phyloP scores from a whole-genome alignment of 1,140 invertebrate genomes.

The Trichoplusia ni region DNA sequence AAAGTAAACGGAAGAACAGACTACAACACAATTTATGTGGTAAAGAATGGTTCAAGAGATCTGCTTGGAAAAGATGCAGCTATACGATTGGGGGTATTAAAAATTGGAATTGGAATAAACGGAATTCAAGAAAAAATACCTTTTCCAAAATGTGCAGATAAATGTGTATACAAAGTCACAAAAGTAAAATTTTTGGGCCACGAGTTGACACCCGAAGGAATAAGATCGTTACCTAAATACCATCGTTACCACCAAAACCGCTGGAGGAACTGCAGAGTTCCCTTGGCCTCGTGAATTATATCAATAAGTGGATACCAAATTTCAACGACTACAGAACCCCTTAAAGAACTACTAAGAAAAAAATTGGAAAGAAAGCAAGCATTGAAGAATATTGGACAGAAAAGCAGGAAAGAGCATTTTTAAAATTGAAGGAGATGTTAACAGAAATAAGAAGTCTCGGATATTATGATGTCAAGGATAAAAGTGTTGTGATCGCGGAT shows the following conservation, averaged over 20 bases:
- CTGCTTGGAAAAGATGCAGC: too few species aligned
- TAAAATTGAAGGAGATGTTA: conserved; percentile 2
- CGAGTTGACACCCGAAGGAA: conserved; percentile 7
- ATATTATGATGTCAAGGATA: conserved; percentile 39
- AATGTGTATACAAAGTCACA: background rate
- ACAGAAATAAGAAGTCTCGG: conserved; percentile 30
- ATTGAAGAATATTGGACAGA: background rate
- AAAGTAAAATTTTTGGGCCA: conserved; percentile 31
- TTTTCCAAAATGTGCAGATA: too few species aligned
- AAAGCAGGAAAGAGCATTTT: background rate
- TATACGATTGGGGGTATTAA: too few species aligned
- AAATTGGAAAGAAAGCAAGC: background rate
- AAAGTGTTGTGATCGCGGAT: conserved; percentile 65
- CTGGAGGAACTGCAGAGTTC: conserved; percentile 35
- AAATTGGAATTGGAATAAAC: too few species aligned
- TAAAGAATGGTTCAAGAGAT: too few species aligned
- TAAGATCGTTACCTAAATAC: conserved; percentile 34
- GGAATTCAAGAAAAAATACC: too few species aligned
- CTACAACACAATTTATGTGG: too few species aligned
- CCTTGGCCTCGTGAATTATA: conserved; percentile 29
- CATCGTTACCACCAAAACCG: background rate
- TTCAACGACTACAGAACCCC: background rate
- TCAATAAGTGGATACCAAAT: conserved; percentile 36
- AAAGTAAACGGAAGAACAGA: too few species aligned
- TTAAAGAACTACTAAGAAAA: background rate